Percentiles rank a stretch among this genome's conserved stretches.
These are phyloP conservation scores for Corythoichthys haematopterus DNA, from an alignment of 2,113 vertebrate species.

Conservation along the genomic window DNA sequence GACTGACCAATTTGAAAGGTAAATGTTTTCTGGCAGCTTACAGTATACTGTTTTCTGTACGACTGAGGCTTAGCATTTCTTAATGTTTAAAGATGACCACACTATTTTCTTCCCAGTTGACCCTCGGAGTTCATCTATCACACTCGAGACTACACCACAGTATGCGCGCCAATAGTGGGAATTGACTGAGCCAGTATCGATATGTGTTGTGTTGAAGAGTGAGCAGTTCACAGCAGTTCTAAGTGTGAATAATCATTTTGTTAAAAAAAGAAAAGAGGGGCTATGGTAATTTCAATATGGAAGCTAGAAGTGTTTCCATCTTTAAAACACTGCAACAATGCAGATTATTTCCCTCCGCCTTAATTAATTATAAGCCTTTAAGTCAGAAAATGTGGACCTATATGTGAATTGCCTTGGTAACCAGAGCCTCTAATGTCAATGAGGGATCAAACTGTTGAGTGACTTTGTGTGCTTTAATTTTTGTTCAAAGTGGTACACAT, in stretches of 20 bases:
- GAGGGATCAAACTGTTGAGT: background rate
- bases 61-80: background rate
- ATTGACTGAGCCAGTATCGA: slow-evolving; percentile 22
- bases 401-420: slow-evolving; percentile 2
- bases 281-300: background rate
- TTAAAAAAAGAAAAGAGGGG: background rate
- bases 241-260: slow-evolving; percentile 2
- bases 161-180: slow-evolving; percentile 15
- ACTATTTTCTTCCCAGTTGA: background rate
- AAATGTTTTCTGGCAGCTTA: background rate
- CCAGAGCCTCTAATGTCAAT: background rate
- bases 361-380: background rate
- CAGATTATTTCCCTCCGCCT: background rate
- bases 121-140: slow-evolving; percentile 17
- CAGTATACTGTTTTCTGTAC: background rate
- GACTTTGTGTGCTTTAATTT: slow-evolving; percentile 29
- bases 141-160: slow-evolving; percentile 6
- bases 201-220: slow-evolving; percentile 12
- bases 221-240: background rate
- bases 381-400: background rate
- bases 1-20: background rate
- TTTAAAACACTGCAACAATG: background rate
- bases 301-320: background rate
- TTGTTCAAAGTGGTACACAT: slow-evolving; percentile 25
- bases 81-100: background rate